These are phyloP conservation scores for Ceratotherium simum DNA, from an alignment of 2,113 vertebrate genomes.

Conservation along the genomic window DNA sequence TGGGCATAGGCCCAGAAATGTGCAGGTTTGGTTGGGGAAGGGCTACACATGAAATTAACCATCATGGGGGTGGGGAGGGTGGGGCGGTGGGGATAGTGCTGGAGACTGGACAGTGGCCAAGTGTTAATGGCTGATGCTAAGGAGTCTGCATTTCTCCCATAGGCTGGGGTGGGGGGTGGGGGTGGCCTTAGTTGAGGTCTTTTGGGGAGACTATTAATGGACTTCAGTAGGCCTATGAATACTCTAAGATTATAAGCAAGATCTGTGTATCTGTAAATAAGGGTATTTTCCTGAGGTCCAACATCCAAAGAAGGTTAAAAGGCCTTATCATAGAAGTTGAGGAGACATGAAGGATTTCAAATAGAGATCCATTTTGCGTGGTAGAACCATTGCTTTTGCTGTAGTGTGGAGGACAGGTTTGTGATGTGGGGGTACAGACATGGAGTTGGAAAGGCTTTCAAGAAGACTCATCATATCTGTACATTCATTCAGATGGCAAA, in stretches of 20 bases:
- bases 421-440: neutral
- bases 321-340: neutral
- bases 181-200: neutral
- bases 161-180: neutral
- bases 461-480: rapidly evolving
- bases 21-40: neutral
- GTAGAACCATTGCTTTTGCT: neutral
- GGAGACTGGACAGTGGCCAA: neutral
- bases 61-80: neutral
- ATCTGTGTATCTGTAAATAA: neutral
- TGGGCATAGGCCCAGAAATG: neutral
- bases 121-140: too few species aligned
- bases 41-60: neutral
- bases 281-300: neutral
- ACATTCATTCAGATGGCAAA: neutral
- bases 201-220: neutral
- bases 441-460: neutral
- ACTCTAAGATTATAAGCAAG: neutral
- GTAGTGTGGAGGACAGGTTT: neutral
- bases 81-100: neutral
- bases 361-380: neutral
- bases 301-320: neutral
- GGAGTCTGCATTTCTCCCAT: neutral
- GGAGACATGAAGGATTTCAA: neutral
- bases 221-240: neutral